phyloP scores from a whole-genome alignment of 2,888 invertebrate species.

The Danaus chrysippus region DNA sequence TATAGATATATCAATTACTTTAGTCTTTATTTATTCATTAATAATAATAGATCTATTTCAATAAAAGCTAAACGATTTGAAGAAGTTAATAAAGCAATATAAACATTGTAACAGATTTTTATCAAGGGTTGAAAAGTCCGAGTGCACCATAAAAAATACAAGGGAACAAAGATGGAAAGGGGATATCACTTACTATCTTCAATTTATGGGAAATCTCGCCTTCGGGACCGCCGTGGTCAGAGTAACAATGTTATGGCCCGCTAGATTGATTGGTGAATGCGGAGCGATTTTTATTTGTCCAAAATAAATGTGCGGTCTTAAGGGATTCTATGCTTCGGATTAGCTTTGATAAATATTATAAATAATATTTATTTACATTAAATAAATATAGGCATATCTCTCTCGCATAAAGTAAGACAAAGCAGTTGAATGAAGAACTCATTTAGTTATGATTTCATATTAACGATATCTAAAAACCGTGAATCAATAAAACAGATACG shows the following conservation, averaged over 20 bases:
- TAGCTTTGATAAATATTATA: neutral
- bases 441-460: too few species aligned
- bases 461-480: too few species aligned
- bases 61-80: too few species aligned
- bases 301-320: slow-evolving; percentile 15
- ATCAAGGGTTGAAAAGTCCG: slow-evolving; percentile 4
- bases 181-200: slow-evolving; percentile 72
- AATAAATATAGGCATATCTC: neutral
- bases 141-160: slow-evolving; percentile 54
- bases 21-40: too few species aligned
- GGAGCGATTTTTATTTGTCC: slow-evolving; percentile 32
- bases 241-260: slow-evolving; percentile 69
- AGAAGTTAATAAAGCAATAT: too few species aligned
- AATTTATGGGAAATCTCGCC: slow-evolving; percentile 76
- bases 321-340: neutral
- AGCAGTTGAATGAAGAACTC: too few species aligned
- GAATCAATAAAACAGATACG: too few species aligned
- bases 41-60: too few species aligned
- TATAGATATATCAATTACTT: too few species aligned
- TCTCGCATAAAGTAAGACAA: too few species aligned
- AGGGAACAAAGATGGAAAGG: slow-evolving; percentile 77
- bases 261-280: slow-evolving; percentile 45
- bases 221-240: slow-evolving; percentile 70
- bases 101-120: neutral
- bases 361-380: neutral